Base-by-base conservation (phyloP, 1,140 invertebrate species). In the Drosophila erecta region DNA sequence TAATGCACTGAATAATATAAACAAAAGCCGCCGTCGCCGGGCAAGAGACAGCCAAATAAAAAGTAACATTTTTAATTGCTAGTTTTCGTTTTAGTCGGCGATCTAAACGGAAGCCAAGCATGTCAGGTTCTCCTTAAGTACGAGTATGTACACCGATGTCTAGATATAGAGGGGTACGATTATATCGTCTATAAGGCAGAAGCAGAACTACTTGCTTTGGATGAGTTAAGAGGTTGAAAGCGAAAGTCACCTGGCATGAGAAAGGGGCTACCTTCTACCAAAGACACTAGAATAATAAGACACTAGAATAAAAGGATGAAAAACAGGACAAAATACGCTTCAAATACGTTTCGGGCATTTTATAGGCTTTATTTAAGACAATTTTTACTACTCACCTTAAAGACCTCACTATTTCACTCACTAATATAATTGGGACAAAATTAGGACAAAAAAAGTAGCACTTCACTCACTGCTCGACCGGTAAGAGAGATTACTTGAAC, bases 71-170 rank as follows among this genome's bases (percentile, higher is more conserved):
- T 66, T 85, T 85, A 85, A 85, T 85, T 85, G 50, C 81, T 59
- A 43, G 67, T 86, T 85, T 85, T 85, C 81, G 86, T 78, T 85
- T 85, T 22, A 44, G 14, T 27, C 54, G 22, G 54, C 43, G 56
- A 47, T 61, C 47, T 50, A 76, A 56, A 55, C 61, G 61, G 58
- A 81, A 75, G 60, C 54, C 60, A 79, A 44, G 37, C 70, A 71
- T 72, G 69, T 74, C 51, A 54, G 30, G 24, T 46, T 51, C 40
- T 38, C 55, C 49, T 44, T 47, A 40, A 14, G 57, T 27, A 5
- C 44, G 30, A 10, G 27, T 30, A 30, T 8, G 6, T 30, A 27
- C 24, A 30, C 0, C 35, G 22, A 72, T 33, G 4, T 51, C 30
- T 47, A 50, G 40, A 57, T 58, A 58, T 24, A 22, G 17, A 38